phyloP scores from a whole-genome alignment of 1,140 invertebrate species.

The Cephus cinctus region DNA sequence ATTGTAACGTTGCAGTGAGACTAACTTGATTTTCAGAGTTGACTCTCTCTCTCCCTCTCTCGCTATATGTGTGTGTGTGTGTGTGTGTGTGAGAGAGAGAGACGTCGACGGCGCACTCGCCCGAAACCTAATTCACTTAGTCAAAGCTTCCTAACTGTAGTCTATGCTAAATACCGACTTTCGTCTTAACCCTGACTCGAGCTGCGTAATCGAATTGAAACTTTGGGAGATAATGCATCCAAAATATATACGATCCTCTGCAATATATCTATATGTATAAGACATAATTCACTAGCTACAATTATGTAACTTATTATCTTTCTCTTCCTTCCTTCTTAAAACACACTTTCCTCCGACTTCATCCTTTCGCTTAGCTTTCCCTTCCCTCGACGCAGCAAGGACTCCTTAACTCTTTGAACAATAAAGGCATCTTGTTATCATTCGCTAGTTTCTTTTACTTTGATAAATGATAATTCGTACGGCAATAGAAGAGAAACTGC shows the following conservation, averaged over 20 bases:
- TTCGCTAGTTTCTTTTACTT: too few relatives aligned
- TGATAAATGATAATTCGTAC: too few relatives aligned
- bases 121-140: slow-evolving; percentile 32
- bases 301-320: too few relatives aligned
- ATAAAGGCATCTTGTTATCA: too few relatives aligned
- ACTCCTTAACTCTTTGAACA: too few relatives aligned
- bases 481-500: too few relatives aligned
- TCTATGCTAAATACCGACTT: slow-evolving; percentile 31
- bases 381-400: slow-evolving; percentile 5
- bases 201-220: slow-evolving; percentile 29
- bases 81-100: background rate
- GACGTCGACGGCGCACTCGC: slow-evolving; percentile 10
- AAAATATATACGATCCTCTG: too few relatives aligned
- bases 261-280: too few relatives aligned
- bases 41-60: too few relatives aligned
- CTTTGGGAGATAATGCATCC: slow-evolving; percentile 15
- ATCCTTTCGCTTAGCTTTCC: background rate
- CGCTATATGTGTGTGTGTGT: too few relatives aligned
- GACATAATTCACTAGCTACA: too few relatives aligned
- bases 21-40: slow-evolving; percentile 34
- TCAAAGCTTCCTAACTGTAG: slow-evolving; percentile 34
- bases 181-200: slow-evolving; percentile 26
- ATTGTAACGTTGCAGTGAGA: slow-evolving; percentile 32
- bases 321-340: background rate
- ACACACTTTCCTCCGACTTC: background rate